These are phyloP conservation scores for Myrmecobius fasciatus DNA, from an alignment of 2,113 vertebrate genomes.

Conservation along the genomic window DNA sequence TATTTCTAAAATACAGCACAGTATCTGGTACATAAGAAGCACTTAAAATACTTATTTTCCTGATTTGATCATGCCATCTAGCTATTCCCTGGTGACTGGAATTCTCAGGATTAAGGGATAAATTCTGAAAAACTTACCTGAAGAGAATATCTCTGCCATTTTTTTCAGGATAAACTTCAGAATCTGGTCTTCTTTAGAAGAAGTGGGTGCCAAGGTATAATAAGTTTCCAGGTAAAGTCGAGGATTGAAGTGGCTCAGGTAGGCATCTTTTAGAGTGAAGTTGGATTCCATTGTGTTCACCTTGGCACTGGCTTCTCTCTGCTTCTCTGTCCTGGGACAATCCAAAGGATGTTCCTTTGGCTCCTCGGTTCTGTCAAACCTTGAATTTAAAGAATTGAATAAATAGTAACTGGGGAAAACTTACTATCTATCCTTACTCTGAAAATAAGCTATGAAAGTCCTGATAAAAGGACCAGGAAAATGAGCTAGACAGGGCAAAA, in stretches of 20 bases:
- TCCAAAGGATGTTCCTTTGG: background rate
- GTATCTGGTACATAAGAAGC: background rate
- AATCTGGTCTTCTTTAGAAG: slow-evolving; percentile 63
- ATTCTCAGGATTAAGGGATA: background rate
- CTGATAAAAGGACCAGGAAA: background rate
- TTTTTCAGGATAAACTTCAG: slow-evolving; percentile 72
- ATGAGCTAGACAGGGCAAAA: background rate
- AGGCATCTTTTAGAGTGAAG: slow-evolving; percentile 79
- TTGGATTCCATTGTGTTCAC: slow-evolving; percentile 48
- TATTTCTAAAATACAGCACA: background rate
- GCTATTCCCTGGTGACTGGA: background rate
- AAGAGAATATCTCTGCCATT: slow-evolving; percentile 78
- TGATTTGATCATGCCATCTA: background rate
- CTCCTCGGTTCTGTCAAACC: background rate
- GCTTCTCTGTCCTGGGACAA: background rate
- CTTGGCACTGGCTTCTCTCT: background rate
- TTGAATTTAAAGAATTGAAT: slow-evolving; percentile 39
- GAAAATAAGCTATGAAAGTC: slow-evolving; percentile 51
- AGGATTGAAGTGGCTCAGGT: slow-evolving; percentile 77
- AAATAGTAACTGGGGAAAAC: slow-evolving; percentile 58
- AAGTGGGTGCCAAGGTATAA: slow-evolving; percentile 69
- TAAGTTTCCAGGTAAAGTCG: slow-evolving; percentile 77
- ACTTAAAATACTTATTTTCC: background rate
- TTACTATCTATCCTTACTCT: background rate
- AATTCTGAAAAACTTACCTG: slow-evolving; percentile 70